Evolutionary conservation across 1,140 invertebrate species (phyloP).

Genomic region (Sycophila sp.): DNA sequence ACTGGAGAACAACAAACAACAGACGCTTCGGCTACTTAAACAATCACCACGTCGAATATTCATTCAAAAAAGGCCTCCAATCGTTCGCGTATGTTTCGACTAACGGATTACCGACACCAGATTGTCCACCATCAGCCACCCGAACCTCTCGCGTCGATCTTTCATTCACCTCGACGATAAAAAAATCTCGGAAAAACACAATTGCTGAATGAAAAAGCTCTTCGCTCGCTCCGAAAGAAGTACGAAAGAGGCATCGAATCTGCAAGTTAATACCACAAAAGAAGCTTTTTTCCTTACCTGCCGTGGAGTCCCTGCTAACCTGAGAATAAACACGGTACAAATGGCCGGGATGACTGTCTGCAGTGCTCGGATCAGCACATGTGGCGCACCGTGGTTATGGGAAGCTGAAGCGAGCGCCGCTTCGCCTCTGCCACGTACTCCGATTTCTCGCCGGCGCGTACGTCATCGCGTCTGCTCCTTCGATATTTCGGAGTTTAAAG

Average conservation of each 20-base stretch:
- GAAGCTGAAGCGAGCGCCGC: slow-evolving; percentile 53
- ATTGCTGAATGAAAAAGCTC: too few relatives aligned
- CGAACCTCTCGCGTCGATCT: background rate
- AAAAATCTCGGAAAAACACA: background rate
- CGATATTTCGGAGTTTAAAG: background rate
- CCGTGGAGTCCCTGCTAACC: slow-evolving; percentile 6
- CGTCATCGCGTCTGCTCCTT: background rate
- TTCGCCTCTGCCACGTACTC: slow-evolving; percentile 57
- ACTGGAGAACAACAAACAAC: background rate
- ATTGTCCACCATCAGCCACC: background rate
- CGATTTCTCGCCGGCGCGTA: background rate
- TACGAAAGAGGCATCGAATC: background rate
- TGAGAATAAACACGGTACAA: slow-evolving; percentile 24
- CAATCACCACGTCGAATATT: background rate
- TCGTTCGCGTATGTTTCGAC: slow-evolving; percentile 23
- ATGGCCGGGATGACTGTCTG: slow-evolving; percentile 22
- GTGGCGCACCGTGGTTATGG: slow-evolving; percentile 35
- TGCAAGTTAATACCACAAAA: too few relatives aligned
- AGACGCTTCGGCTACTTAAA: background rate
- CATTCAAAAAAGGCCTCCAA: slow-evolving; percentile 16
- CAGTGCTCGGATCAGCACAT: slow-evolving; percentile 39
- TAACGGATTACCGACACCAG: background rate
- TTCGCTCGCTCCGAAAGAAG: too few relatives aligned
- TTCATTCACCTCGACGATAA: too few relatives aligned
- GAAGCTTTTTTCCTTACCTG: slow-evolving; percentile 8